These are phyloP conservation scores for Sporophila hypoxantha DNA, from an alignment of 2,113 vertebrate species.

Conservation along the genomic window DNA sequence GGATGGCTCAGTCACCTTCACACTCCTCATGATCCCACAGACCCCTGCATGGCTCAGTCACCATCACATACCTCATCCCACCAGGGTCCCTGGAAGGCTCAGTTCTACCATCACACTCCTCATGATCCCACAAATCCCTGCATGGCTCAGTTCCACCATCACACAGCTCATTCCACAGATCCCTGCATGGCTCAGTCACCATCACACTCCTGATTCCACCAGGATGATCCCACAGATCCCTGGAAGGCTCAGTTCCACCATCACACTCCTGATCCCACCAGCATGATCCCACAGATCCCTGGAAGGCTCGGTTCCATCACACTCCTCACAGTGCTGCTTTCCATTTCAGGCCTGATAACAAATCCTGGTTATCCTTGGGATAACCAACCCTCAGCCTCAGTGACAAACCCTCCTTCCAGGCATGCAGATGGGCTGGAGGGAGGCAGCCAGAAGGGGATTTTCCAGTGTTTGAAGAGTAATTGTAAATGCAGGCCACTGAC, in stretches of 20 bases:
- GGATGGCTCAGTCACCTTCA: too few relatives aligned
- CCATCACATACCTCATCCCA: too few relatives aligned
- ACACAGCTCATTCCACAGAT: not conserved
- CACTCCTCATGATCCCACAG: too few relatives aligned
- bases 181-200: too few relatives aligned
- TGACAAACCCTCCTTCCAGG: not conserved
- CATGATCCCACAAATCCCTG: too few relatives aligned
- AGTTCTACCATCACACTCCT: not conserved
- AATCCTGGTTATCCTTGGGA: not conserved
- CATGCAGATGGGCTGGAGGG: not conserved
- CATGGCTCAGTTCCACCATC: not conserved
- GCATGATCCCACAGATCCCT: too few relatives aligned
- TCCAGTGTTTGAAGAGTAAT: not conserved
- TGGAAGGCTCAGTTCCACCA: too few relatives aligned
- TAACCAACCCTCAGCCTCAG: not conserved
- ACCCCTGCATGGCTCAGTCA: not conserved
- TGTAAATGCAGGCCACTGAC: too few relatives aligned
- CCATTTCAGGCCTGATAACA: not conserved
- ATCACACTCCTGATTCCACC: not conserved
- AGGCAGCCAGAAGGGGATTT: not conserved
- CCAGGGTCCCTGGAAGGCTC: not conserved
- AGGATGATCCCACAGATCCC: too few relatives aligned
- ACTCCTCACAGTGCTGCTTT: not conserved
- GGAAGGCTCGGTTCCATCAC: not conserved
- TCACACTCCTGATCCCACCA: not conserved